Conservation (phyloP, 2,888 invertebrate genomes). For the Leucania comma region DNA sequence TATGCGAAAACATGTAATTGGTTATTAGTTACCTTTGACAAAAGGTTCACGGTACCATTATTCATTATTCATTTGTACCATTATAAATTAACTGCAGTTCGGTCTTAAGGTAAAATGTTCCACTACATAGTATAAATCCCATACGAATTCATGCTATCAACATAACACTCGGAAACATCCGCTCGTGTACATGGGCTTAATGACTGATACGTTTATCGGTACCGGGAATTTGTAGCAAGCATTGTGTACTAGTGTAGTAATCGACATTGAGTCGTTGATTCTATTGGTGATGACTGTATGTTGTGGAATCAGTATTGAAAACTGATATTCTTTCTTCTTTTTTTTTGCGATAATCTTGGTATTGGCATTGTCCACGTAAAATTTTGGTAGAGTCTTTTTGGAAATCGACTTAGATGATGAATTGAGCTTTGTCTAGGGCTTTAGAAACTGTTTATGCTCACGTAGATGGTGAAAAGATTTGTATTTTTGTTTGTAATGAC, state of each 20-base stretch:
- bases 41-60: no score
- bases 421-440: no score
- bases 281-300: neutral
- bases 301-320: neutral
- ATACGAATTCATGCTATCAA: constrained; percentile 24
- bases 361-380: neutral
- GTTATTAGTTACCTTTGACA: no score
- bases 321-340: neutral
- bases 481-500: no score
- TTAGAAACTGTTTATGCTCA: no score
- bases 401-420: no score
- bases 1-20: no score
- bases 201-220: constrained; percentile 43
- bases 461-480: no score
- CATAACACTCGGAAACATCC: constrained; percentile 23
- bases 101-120: neutral
- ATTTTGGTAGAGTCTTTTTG: neutral
- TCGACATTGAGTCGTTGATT: neutral
- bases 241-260: neutral
- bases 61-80: no score
- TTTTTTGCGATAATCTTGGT: neutral
- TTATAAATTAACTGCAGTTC: neutral
- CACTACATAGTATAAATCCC: neutral
- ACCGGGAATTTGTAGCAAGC: constrained; percentile 11
- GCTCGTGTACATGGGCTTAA: constrained; percentile 31